A percentile compares a stretch with the other conserved stretches of the same genome.
Conservation (phyloP, 2,113 vertebrate species). For the Anser cygnoides region DNA sequence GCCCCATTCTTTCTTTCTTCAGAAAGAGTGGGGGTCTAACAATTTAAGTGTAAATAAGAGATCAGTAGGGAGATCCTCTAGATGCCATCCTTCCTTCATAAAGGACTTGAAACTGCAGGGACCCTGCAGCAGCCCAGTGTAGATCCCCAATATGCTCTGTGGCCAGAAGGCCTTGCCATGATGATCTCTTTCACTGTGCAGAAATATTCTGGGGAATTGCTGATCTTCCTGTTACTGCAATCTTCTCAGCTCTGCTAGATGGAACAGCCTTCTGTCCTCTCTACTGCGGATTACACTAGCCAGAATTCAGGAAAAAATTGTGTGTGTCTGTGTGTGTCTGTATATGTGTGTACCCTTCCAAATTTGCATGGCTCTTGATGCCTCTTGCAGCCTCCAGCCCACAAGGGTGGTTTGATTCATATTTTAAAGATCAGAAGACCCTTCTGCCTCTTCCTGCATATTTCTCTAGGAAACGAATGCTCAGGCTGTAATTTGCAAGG, state of each 20-base stretch:
- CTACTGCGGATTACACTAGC: background rate
- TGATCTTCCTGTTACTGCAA: background rate
- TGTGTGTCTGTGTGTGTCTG: background rate
- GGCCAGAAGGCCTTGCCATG: background rate
- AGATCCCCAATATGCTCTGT: background rate
- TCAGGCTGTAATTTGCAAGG: background rate
- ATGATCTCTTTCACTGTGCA: fast-evolving
- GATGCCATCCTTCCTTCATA: background rate
- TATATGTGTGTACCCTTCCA: background rate
- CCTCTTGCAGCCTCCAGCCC: background rate
- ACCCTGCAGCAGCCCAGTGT: background rate
- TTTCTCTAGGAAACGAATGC: background rate
- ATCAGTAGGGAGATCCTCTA: background rate
- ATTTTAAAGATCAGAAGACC: background rate
- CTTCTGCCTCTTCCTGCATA: background rate
- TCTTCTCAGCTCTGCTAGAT: background rate
- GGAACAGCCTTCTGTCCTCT: background rate
- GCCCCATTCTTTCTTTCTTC: background rate
- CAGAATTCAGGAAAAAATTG: background rate
- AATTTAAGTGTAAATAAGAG: background rate
- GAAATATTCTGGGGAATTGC: background rate
- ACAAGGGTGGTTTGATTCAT: background rate
- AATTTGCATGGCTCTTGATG: background rate
- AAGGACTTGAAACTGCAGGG: background rate
- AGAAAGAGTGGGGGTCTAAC: background rate